These are phyloP conservation scores for Pseudomugil gertrudae DNA, from an alignment of 2,797 vertebrate genomes.

Conservation along the genomic window DNA sequence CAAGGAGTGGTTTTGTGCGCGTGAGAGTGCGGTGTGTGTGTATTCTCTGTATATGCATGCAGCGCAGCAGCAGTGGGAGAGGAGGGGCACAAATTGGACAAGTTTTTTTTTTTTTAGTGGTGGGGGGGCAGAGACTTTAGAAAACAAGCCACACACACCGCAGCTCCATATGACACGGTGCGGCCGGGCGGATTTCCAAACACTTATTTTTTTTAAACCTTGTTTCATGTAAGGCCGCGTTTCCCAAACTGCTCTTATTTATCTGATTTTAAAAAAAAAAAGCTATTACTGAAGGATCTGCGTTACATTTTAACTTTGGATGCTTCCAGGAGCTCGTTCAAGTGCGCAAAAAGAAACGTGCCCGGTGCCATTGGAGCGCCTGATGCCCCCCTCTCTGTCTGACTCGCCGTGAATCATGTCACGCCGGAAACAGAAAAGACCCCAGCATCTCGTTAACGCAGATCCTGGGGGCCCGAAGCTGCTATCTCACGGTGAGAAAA, in stretches of 20 bases:
- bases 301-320: slow-evolving; percentile 44
- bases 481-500: slow-evolving; percentile 82
- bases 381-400: slow-evolving; percentile 77
- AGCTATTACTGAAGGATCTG: slow-evolving; percentile 11
- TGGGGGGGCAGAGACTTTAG: slow-evolving; percentile 82
- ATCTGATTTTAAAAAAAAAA: not conserved
- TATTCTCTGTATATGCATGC: slow-evolving; percentile 73
- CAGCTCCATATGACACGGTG: slow-evolving; percentile 72
- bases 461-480: slow-evolving; percentile 82
- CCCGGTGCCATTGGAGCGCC: slow-evolving; percentile 58
- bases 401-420: slow-evolving; percentile 87
- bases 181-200: slow-evolving; percentile 66
- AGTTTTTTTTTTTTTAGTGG: slow-evolving; percentile 73
- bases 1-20: slow-evolving; percentile 85
- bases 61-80: slow-evolving; percentile 72
- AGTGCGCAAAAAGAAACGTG: slow-evolving; percentile 60
- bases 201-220: slow-evolving; percentile 14
- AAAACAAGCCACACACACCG: slow-evolving; percentile 83
- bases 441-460: slow-evolving; percentile 86
- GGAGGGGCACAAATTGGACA: slow-evolving; percentile 83
- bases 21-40: slow-evolving; percentile 59
- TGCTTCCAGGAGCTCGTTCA: slow-evolving; percentile 56
- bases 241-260: not conserved
- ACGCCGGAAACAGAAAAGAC: slow-evolving; percentile 89
- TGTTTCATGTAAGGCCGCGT: slow-evolving; percentile 1